A percentile compares a stretch with the other conserved stretches of the same genome.
Conservation (phyloP, 2,888 invertebrate genomes). For the Drosophila sordidapex region DNA sequence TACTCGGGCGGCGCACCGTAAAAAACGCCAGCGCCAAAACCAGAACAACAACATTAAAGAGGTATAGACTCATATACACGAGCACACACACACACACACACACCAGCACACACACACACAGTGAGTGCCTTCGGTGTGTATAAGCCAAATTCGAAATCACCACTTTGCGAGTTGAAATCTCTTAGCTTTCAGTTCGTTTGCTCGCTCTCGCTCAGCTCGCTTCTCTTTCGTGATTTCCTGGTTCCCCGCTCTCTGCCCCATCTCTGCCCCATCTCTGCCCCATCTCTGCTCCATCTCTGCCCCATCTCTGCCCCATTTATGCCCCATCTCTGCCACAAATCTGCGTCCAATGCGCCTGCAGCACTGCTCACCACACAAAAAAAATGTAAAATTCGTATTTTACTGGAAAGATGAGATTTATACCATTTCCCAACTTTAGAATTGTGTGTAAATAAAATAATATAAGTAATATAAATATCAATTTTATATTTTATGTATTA, state of each 20-base stretch:
- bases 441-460: background rate
- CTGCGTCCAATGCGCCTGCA: background rate
- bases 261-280: background rate
- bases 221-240: conserved; percentile 63
- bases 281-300: background rate
- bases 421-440: background rate
- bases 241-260: background rate
- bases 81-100: conserved; percentile 29
- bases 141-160: conserved; percentile 74
- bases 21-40: conserved; percentile 79
- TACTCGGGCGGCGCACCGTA: conserved; percentile 80
- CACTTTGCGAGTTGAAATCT: conserved; percentile 77
- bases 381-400: conserved; percentile 27
- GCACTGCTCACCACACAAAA: conserved; percentile 25
- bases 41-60: conserved; percentile 78
- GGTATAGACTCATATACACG: conserved; percentile 44
- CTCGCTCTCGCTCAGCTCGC: conserved; percentile 56
- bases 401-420: background rate
- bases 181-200: conserved; percentile 60
- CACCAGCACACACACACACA: conserved; percentile 25
- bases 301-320: rapidly evolving
- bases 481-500: background rate
- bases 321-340: background rate
- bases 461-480: background rate
- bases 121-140: conserved; percentile 28